Base-by-base conservation (phyloP, 2,888 invertebrate species). In the Pyralis farinalis region DNA sequence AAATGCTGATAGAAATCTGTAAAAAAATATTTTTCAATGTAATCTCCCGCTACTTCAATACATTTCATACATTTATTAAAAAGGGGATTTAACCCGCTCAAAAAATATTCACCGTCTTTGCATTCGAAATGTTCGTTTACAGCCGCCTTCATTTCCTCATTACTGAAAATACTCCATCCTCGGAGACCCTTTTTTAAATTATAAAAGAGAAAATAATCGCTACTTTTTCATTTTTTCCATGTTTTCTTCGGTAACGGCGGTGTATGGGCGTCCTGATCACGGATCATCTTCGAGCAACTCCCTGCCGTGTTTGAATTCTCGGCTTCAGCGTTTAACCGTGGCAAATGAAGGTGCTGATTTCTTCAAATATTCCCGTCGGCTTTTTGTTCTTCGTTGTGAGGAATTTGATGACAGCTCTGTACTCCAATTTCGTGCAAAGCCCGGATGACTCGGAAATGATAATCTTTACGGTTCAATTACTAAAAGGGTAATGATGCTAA, bases 181-280 rank as follows among this genome's bases (percentile, higher is more conserved):
- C n/a, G n/a, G n/a, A n/a, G n/a, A n/a, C n/a, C n/a, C n/a, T n/a
- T n/a, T n/a, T n/a, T n/a, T n/a, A n/a, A n/a, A n/a, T n/a, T n/a
- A n/a, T n/a, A n/a, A n/a, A n/a, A n/a, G n/a, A n/a, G n/a, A n/a
- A 21, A 21, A 7, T 5, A 21, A 21, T 21, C 3, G 7, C 3
- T 5, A 21, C 21, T 21, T 21, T 21, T 21, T 21, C n/a, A n/a
- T n/a, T 21, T 21, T 7, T 21, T 21, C 21, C 3, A 21, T 7
- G 21, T 21, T 32, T 9, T 31, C 33, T 29, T 32, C 34, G 20
- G 34, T 43, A 32, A 33, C 29, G 37, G 42, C 37, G 9, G 37
- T 37, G 28, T 44, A 41, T 34, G 44, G 37, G 31, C 38, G 44
- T 34, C 37, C 37, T 31, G 37, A 44, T 41, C 41, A 25, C 31